phyloP scores from a whole-genome alignment of 2,888 invertebrate genomes.

The Nymphalis c-album region DNA sequence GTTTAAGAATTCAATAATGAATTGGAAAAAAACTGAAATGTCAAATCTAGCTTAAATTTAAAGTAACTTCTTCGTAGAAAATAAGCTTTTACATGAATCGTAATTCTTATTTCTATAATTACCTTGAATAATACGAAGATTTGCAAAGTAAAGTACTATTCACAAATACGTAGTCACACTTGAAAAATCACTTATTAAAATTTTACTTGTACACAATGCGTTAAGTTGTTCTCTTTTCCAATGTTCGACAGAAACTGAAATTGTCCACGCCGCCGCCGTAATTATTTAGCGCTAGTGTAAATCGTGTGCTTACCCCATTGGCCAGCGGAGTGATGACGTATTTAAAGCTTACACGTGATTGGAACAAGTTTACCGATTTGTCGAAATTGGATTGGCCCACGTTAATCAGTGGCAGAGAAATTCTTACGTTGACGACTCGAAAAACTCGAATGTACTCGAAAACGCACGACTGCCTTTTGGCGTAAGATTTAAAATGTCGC shows the following conservation, averaged over 20 bases:
- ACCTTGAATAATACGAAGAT: constrained; percentile 29
- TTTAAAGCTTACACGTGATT: constrained; percentile 59
- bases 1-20: not conserved
- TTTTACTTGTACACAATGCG: constrained; percentile 37
- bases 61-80: not conserved
- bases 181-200: constrained; percentile 54
- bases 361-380: constrained; percentile 79
- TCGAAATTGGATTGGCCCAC: constrained; percentile 85
- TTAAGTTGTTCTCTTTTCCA: constrained; percentile 53
- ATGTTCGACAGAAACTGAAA: constrained; percentile 73
- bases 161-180: constrained; percentile 68
- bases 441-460: constrained; percentile 32
- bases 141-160: constrained; percentile 45
- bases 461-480: constrained; percentile 47
- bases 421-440: constrained; percentile 28
- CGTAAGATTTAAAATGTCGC: constrained; percentile 61
- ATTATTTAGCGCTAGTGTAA: constrained; percentile 80
- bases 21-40: not conserved
- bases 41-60: not conserved
- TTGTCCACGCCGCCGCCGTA: constrained; percentile 69
- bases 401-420: constrained; percentile 69
- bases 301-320: constrained; percentile 83
- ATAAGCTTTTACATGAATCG: no score
- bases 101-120: constrained; percentile 11
- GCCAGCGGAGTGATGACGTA: constrained; percentile 72